Evolutionary conservation across 2,797 vertebrate genomes (phyloP).

Genomic region (Coreius guichenoti): DNA sequence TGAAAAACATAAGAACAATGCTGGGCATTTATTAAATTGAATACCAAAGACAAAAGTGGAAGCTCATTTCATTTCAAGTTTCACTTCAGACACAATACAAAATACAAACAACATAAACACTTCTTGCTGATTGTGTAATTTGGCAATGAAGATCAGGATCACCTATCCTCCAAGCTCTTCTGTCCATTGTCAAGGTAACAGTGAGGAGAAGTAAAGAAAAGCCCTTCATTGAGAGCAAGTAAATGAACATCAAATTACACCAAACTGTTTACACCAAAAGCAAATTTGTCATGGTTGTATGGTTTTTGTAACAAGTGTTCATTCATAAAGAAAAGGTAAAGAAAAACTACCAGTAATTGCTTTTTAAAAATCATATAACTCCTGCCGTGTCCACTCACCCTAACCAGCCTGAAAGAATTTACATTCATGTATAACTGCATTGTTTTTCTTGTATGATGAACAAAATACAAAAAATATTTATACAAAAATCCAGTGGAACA

Average conservation of each 20-base stretch:
- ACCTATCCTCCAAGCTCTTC: not conserved
- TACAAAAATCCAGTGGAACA: slow-evolving; percentile 27
- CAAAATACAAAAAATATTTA: not conserved
- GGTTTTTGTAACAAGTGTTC: not conserved
- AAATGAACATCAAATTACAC: not conserved
- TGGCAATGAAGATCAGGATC: not conserved
- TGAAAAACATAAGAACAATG: slow-evolving; percentile 7
- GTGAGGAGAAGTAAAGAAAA: not conserved
- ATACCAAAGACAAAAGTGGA: slow-evolving; percentile 26
- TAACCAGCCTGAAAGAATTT: not conserved
- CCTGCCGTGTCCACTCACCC: slow-evolving; percentile 14
- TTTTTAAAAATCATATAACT: not conserved
- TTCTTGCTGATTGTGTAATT: not conserved
- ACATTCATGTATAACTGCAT: slow-evolving; percentile 50
- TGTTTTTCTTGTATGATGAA: slow-evolving; percentile 18
- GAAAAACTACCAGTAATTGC: not conserved
- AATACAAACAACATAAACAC: not conserved
- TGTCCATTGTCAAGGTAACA: not conserved
- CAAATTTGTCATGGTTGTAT: not conserved
- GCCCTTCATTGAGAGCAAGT: not conserved
- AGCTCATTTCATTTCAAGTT: slow-evolving; percentile 15
- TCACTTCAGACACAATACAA: slow-evolving; percentile 17
- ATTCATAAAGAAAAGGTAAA: not conserved
- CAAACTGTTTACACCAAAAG: not conserved
- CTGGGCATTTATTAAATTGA: slow-evolving; percentile 25